Evolutionary conservation across 2,113 vertebrate species (phyloP).

Genomic region (Oreotragus oreotragus): DNA sequence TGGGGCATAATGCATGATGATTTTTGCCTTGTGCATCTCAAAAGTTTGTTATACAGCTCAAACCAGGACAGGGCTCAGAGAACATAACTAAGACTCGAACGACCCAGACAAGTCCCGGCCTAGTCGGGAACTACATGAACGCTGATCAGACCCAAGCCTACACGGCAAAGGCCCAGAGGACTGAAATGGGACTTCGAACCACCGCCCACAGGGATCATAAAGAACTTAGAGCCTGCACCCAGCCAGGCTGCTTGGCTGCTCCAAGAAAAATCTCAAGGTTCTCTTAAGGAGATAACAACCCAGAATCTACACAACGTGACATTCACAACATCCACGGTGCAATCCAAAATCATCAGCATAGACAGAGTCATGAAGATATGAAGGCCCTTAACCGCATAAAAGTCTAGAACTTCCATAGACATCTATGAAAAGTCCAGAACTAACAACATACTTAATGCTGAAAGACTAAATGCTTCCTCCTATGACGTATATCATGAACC

Average conservation of each 20-base stretch:
- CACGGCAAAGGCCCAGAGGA: background rate
- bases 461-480: background rate
- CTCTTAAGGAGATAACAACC: background rate
- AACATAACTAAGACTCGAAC: background rate
- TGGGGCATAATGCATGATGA: background rate
- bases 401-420: background rate
- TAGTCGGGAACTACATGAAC: background rate
- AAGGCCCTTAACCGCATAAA: background rate
- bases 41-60: background rate
- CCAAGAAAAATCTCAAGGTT: background rate
- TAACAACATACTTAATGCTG: background rate
- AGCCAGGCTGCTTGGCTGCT: background rate
- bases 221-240: background rate
- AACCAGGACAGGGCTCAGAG: background rate
- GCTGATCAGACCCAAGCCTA: background rate
- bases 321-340: background rate
- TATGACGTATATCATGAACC: background rate
- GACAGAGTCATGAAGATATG: background rate
- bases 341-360: background rate
- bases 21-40: background rate
- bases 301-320: background rate
- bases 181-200: background rate
- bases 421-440: background rate
- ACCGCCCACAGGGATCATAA: background rate
- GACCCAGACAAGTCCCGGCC: background rate